These are phyloP conservation scores for Lithobates sylvaticus DNA, from an alignment of 2,797 vertebrate species.

Conservation along the genomic window DNA sequence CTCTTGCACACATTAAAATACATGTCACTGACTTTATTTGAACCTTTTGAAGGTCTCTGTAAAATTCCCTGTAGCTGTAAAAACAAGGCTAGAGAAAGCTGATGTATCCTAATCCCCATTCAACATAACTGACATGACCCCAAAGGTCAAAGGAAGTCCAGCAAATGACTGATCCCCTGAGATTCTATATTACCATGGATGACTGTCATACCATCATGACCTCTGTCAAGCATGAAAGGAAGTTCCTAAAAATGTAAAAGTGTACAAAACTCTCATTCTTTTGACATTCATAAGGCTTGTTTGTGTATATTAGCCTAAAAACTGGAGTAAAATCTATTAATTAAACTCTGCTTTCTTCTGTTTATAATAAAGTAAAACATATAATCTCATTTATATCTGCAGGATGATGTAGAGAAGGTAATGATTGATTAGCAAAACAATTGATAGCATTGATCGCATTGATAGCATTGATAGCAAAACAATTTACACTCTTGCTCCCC, in stretches of 20 bases:
- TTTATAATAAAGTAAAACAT: neutral
- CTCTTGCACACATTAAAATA: neutral
- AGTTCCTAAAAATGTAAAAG: neutral
- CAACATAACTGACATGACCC: constrained; percentile 7
- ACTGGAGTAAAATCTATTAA: too few relatives aligned
- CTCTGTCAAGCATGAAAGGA: neutral
- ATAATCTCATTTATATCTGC: too few relatives aligned
- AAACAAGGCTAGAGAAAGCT: neutral
- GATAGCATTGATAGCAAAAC: too few relatives aligned
- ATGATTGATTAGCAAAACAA: too few relatives aligned
- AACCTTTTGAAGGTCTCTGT: constrained; percentile 2
- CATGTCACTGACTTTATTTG: neutral
- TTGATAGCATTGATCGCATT: too few relatives aligned
- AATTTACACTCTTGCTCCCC: too few relatives aligned
- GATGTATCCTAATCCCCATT: constrained; percentile 8
- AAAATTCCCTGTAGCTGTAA: neutral
- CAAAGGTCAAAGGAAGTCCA: constrained; percentile 18
- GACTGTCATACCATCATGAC: neutral
- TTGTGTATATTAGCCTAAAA: too few relatives aligned
- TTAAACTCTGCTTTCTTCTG: too few relatives aligned
- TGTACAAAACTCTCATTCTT: too few relatives aligned
- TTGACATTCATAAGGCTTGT: too few relatives aligned
- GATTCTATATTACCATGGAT: neutral
- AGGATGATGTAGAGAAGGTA: too few relatives aligned
- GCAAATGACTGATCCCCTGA: neutral